Percentiles rank a stretch among this genome's conserved stretches.
These are phyloP conservation scores for Clavelina lepadiformis DNA, from an alignment of 23 tunicate genomes.

Conservation along the genomic window DNA sequence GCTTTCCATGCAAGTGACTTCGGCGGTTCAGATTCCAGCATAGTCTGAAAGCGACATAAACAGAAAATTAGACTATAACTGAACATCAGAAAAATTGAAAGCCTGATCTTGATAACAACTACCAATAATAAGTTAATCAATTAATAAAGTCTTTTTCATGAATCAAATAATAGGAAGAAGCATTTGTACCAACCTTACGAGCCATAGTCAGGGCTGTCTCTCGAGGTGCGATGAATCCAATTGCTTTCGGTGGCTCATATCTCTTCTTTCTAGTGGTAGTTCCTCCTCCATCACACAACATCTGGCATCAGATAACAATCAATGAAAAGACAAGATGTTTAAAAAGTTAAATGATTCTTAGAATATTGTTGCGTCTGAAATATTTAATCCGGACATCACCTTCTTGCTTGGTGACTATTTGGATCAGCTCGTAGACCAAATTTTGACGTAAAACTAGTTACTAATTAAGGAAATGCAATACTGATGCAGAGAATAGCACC, in stretches of 20 bases:
- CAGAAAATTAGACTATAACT: background rate
- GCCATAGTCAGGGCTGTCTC: conserved; percentile 76
- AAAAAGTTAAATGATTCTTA: too few relatives aligned
- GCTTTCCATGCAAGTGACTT: conserved; percentile 59
- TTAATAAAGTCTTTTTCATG: too few relatives aligned
- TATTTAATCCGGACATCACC: too few relatives aligned
- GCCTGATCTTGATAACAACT: too few relatives aligned
- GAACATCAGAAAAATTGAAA: background rate
- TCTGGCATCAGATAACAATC: conserved; percentile 3
- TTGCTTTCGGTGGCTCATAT: conserved; percentile 6
- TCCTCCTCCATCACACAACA: conserved; percentile 22
- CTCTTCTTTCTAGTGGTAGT: conserved; percentile 8
- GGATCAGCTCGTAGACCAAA: too few relatives aligned
- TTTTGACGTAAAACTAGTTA: too few relatives aligned
- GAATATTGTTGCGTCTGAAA: too few relatives aligned
- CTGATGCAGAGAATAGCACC: too few relatives aligned
- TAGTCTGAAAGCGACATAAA: conserved; percentile 15
- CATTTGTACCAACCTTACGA: conserved; percentile 58
- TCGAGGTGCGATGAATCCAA: conserved; percentile 60
- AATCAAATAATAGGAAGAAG: too few relatives aligned
- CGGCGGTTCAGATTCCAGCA: conserved; percentile 20
- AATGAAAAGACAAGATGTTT: background rate
- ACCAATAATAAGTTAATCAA: too few relatives aligned
- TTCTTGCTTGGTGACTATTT: too few relatives aligned
- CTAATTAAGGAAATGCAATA: too few relatives aligned